phyloP scores from a whole-genome alignment of 1,140 invertebrate genomes.

The Telenomus remus region DNA sequence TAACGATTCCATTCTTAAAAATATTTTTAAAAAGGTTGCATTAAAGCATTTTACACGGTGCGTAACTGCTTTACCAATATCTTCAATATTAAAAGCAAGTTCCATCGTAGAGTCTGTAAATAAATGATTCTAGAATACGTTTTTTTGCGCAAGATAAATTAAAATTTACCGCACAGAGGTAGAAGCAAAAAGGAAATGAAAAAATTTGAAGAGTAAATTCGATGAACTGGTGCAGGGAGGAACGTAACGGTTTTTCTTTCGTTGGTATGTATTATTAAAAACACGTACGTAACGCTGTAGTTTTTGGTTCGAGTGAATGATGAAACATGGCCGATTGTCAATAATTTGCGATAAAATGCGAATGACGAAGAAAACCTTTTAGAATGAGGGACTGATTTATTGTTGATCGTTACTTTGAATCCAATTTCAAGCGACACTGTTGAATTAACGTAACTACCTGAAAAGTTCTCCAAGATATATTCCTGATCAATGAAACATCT shows the following conservation, averaged over 20 bases:
- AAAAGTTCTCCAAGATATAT: conserved; percentile 24
- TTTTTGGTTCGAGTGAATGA: conserved; percentile 19
- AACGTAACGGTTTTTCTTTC: conserved; percentile 5
- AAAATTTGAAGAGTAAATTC: conserved; percentile 6
- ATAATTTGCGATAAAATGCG: conserved; percentile 27
- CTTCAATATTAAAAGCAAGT: too few relatives aligned
- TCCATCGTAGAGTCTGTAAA: too few relatives aligned
- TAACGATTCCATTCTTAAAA: too few relatives aligned
- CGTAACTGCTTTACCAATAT: too few relatives aligned
- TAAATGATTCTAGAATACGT: too few relatives aligned
- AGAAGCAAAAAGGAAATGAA: too few relatives aligned
- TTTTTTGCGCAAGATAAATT: too few relatives aligned
- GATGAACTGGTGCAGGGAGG: not conserved
- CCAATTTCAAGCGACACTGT: conserved; percentile 16
- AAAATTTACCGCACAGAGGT: too few relatives aligned
- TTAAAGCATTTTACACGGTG: too few relatives aligned
- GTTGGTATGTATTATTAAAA: conserved; percentile 27
- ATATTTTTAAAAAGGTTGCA: too few relatives aligned
- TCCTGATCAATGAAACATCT: conserved; percentile 9
- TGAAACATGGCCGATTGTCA: conserved; percentile 22
- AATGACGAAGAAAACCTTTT: conserved; percentile 21
- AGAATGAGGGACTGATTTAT: conserved; percentile 25
- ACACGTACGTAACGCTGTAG: conserved; percentile 15
- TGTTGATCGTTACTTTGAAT: conserved; percentile 27
- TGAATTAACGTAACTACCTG: conserved; percentile 38